A percentile compares a stretch with the other conserved stretches of the same genome.
Evolutionary conservation across 1,140 invertebrate genomes (phyloP).

Genomic region (Panagrolaimus sp.): DNA sequence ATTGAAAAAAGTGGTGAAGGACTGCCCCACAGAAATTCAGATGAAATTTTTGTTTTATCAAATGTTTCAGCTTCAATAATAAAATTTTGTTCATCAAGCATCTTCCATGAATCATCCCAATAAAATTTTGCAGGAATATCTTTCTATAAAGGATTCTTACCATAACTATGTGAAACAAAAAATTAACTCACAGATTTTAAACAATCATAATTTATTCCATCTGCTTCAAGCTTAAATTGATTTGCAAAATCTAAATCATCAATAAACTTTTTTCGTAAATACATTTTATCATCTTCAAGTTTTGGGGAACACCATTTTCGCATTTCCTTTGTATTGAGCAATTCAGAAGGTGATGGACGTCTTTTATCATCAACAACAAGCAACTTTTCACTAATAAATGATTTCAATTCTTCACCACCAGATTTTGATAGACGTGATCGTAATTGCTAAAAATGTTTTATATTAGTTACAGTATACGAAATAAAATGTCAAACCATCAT

Average conservation of each 20-base stretch:
- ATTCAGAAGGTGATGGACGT: constrained; percentile 18
- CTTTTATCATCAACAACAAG: constrained; percentile 24
- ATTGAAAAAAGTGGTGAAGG: not conserved
- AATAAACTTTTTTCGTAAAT: constrained; percentile 30
- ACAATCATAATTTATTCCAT: constrained; percentile 29
- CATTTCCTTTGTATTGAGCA: constrained; percentile 27
- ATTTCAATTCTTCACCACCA: constrained; percentile 38
- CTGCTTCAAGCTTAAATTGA: constrained; percentile 27
- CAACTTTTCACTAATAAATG: constrained; percentile 32
- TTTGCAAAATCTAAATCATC: constrained; percentile 39
- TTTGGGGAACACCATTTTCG: constrained; percentile 29
- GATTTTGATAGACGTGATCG: constrained; percentile 35
- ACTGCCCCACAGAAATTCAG: not conserved
- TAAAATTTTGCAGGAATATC: constrained; percentile 43
- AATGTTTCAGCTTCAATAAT: not conserved
- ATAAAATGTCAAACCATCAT: constrained; percentile 28
- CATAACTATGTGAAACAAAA: not conserved
- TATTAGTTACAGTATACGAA: not conserved
- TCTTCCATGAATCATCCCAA: constrained; percentile 42
- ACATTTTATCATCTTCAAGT: constrained; percentile 28
- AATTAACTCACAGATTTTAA: constrained; percentile 33
- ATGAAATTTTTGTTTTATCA: too few species aligned
- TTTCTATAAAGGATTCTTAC: constrained; percentile 21
- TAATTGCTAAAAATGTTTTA: constrained; percentile 31
- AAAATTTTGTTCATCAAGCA: constrained; percentile 20